phyloP scores from a whole-genome alignment of 2,888 invertebrate species.

The Ommatoiulus sabulosus region DNA sequence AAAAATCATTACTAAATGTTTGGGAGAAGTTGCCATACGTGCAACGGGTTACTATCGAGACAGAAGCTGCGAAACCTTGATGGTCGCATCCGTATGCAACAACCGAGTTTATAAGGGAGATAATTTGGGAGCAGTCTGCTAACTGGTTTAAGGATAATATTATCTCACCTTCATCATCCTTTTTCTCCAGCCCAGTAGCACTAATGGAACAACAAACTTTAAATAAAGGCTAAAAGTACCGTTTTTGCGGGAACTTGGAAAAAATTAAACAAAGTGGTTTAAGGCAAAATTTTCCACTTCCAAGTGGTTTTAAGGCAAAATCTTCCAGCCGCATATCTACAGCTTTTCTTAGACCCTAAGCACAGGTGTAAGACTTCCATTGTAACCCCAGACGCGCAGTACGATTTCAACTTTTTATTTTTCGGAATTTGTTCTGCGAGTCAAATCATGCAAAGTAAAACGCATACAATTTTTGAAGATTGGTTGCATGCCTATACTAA shows the following conservation, averaged over 20 bases:
- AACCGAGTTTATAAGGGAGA: too few species aligned
- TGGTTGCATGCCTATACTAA: background rate
- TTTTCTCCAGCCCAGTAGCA: too few species aligned
- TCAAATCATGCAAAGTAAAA: background rate
- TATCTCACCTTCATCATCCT: too few species aligned
- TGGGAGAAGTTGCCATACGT: too few species aligned
- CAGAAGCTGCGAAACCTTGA: too few species aligned
- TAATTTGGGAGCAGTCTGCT: too few species aligned
- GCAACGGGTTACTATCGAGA: too few species aligned
- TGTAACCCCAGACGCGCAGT: background rate
- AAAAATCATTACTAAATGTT: too few species aligned
- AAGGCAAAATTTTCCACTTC: too few species aligned
- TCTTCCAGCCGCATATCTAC: background rate
- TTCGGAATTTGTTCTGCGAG: background rate
- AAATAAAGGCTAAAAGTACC: background rate
- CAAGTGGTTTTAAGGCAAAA: background rate
- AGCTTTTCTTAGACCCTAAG: background rate
- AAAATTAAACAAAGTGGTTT: background rate
- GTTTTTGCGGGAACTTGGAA: background rate
- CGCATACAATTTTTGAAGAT: background rate
- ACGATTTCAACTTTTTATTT: background rate
- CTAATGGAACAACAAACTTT: too few species aligned
- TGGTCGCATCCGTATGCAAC: too few species aligned
- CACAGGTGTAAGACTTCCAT: background rate
- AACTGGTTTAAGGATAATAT: too few species aligned